Evolutionary conservation across 2,888 invertebrate species (phyloP).

Genomic region (Xestoiulus laeticollis): DNA sequence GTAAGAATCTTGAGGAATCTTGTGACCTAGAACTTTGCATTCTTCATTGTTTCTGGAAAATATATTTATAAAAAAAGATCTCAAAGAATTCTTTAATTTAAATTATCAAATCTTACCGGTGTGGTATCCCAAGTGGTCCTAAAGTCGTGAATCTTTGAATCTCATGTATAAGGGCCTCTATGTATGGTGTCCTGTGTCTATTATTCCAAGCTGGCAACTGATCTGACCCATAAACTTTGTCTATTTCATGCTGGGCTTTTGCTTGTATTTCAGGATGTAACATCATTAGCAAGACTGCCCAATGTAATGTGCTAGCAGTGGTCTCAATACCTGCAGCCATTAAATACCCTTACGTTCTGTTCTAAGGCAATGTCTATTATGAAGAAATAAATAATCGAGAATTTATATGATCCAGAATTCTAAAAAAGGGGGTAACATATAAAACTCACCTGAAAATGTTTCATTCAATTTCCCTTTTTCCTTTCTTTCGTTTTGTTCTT

Average conservation of each 20-base stretch:
- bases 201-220: background rate
- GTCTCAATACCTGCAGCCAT: slow-evolving; percentile 14
- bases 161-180: background rate
- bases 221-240: slow-evolving; percentile 13
- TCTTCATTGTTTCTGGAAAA: background rate
- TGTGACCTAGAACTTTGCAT: slow-evolving; percentile 38
- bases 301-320: background rate
- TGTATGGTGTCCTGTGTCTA: slow-evolving; percentile 25
- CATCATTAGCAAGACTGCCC: slow-evolving; percentile 31
- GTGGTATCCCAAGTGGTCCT: background rate
- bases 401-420: no score
- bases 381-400: background rate
- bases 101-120: slow-evolving; percentile 39
- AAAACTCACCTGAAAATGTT: background rate
- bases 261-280: background rate
- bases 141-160: slow-evolving; percentile 27
- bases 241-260: slow-evolving; percentile 29
- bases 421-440: background rate
- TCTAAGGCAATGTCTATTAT: background rate
- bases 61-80: no score
- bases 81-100: no score
- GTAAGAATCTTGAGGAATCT: slow-evolving; percentile 52
- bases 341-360: background rate
- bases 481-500: background rate
- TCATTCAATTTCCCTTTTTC: background rate